Conservation (phyloP, 1,140 invertebrate species). For the Trichomalopsis sarcophagae region DNA sequence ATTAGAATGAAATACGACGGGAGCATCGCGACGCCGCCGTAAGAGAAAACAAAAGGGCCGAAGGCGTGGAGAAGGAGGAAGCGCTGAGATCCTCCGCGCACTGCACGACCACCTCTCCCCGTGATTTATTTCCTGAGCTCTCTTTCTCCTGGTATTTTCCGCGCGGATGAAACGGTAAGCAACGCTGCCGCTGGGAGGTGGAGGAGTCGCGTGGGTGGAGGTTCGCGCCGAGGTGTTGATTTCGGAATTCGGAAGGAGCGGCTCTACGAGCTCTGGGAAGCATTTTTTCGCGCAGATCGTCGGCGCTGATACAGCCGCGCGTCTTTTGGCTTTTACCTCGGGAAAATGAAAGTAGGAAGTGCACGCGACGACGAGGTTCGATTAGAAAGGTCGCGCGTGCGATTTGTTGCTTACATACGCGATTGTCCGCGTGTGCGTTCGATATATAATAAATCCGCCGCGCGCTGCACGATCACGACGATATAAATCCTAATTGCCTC, state of each 20-base stretch:
- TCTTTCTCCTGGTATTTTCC: not conserved
- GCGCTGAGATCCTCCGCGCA: not conserved
- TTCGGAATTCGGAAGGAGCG: not conserved
- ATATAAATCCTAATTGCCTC: slow-evolving; percentile 22
- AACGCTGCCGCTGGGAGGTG: not conserved
- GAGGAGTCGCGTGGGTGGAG: not conserved
- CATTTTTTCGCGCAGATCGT: not conserved
- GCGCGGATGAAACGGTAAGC: not conserved
- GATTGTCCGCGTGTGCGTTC: not conserved
- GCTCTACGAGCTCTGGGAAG: not conserved
- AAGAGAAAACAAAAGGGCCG: slow-evolving; percentile 13
- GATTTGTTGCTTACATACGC: not conserved
- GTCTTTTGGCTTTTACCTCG: not conserved
- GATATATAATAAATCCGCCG: not conserved
- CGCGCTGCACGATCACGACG: not conserved
- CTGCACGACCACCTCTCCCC: not conserved
- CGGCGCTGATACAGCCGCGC: not conserved
- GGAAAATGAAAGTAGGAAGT: slow-evolving; percentile 29
- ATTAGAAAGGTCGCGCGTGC: slow-evolving; percentile 12
- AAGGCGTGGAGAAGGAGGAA: not conserved
- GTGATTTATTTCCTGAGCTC: slow-evolving; percentile 27
- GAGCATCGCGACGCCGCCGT: not conserved
- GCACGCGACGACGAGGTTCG: not conserved
- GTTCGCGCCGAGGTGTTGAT: not conserved
- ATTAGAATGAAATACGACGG: slow-evolving; percentile 46